phyloP scores from a whole-genome alignment of 2,113 vertebrate genomes.

The Lepus americanus region DNA sequence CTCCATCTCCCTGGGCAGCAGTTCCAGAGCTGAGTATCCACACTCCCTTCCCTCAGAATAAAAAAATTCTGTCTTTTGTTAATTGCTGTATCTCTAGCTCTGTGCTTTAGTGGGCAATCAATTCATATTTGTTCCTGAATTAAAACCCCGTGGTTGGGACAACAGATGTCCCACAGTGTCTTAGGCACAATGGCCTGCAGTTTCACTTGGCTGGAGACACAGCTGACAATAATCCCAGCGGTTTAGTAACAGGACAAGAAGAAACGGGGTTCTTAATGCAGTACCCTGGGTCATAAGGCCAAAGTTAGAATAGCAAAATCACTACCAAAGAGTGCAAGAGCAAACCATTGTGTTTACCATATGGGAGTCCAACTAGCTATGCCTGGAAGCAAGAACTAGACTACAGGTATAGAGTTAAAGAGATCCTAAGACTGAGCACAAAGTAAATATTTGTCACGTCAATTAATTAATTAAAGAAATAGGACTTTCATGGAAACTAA shows the following conservation, averaged over 20 bases:
- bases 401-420: background rate
- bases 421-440: background rate
- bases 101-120: background rate
- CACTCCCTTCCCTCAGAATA: background rate
- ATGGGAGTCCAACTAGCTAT: background rate
- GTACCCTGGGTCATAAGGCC: background rate
- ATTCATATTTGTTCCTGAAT: slow-evolving; percentile 34
- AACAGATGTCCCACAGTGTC: background rate
- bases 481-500: background rate
- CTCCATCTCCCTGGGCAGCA: background rate
- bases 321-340: background rate
- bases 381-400: background rate
- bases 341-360: background rate
- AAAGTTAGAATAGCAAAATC: background rate
- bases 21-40: background rate
- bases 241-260: background rate
- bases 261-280: background rate
- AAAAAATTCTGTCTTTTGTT: background rate
- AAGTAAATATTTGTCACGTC: background rate
- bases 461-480: background rate
- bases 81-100: background rate
- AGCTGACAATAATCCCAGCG: background rate
- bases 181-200: background rate
- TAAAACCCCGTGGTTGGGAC: background rate
- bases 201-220: background rate